Evolutionary conservation across 2,113 vertebrate genomes (phyloP).

Genomic region (Pseudolaguvia tuberculata): DNA sequence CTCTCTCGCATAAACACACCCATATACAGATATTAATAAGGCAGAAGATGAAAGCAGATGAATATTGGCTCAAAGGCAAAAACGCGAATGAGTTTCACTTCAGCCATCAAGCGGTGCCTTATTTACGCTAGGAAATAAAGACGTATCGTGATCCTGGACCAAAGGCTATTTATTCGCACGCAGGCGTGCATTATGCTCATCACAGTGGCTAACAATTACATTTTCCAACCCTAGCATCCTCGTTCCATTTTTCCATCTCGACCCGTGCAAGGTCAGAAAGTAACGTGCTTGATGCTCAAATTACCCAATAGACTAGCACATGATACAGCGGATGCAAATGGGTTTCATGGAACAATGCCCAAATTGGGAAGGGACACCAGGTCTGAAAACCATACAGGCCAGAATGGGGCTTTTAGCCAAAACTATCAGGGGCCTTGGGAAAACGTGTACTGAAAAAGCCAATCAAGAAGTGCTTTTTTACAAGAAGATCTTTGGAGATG

Average conservation of each 20-base stretch:
- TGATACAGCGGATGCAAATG: neutral
- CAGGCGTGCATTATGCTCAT: constrained; percentile 30
- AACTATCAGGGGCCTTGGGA: too few species aligned
- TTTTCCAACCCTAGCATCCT: constrained; percentile 30
- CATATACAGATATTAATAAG: constrained; percentile 41
- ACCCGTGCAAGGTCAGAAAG: constrained; percentile 34
- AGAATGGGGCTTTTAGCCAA: too few species aligned
- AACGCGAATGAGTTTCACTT: constrained; percentile 39
- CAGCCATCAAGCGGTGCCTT: constrained; percentile 35
- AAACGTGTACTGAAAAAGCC: too few species aligned
- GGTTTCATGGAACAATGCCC: neutral
- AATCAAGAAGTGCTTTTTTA: too few species aligned
- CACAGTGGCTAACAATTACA: constrained; percentile 38
- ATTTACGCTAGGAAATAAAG: constrained; percentile 49
- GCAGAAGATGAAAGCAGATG: constrained; percentile 46
- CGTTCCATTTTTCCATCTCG: constrained; percentile 10
- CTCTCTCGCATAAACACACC: constrained; percentile 15
- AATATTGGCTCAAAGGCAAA: constrained; percentile 45
- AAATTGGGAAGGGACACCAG: too few species aligned
- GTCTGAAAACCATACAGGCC: too few species aligned
- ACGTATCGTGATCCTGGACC: constrained; percentile 37
- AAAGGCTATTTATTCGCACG: constrained; percentile 46
- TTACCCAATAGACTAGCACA: neutral
- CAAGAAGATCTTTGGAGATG: too few species aligned
- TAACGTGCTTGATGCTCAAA: neutral